phyloP scores from a whole-genome alignment of 2,888 invertebrate genomes.

The Pogonocherus hispidulus region DNA sequence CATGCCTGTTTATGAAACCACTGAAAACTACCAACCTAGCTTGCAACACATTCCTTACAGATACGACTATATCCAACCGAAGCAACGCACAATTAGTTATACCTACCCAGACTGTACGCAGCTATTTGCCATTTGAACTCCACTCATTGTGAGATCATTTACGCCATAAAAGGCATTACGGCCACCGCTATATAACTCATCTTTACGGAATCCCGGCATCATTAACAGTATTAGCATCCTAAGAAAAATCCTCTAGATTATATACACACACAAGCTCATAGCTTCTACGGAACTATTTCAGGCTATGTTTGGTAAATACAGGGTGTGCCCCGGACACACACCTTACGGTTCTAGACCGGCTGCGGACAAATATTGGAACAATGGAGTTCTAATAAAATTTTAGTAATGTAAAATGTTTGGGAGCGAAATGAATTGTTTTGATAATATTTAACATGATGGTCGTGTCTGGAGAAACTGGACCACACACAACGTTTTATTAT shows the following conservation, averaged over 20 bases:
- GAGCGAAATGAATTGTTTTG: no score
- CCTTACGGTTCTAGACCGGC: neutral
- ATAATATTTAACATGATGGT: no score
- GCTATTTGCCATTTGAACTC: slow-evolving; percentile 5
- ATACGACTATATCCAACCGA: neutral
- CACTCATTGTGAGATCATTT: slow-evolving; percentile 6
- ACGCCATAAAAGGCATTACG: slow-evolving; percentile 3
- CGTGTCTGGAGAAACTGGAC: no score
- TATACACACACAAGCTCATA: neutral
- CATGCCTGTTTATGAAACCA: no score
- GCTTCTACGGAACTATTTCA: slow-evolving; percentile 2
- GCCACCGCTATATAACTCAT: slow-evolving; percentile 1
- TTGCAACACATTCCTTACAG: neutral
- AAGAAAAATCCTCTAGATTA: slow-evolving; percentile 12
- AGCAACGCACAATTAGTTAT: neutral
- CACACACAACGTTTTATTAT: no score
- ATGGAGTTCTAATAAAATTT: neutral
- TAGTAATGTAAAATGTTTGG: no score
- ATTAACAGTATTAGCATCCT: slow-evolving; percentile 2
- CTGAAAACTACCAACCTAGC: no score
- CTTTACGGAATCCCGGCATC: neutral
- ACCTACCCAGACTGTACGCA: neutral
- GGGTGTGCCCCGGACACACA: slow-evolving; percentile 3
- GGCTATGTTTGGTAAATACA: neutral
- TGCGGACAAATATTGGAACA: neutral